Base-by-base conservation (phyloP, 1,140 invertebrate species). In the Drosophila aff. region DNA sequence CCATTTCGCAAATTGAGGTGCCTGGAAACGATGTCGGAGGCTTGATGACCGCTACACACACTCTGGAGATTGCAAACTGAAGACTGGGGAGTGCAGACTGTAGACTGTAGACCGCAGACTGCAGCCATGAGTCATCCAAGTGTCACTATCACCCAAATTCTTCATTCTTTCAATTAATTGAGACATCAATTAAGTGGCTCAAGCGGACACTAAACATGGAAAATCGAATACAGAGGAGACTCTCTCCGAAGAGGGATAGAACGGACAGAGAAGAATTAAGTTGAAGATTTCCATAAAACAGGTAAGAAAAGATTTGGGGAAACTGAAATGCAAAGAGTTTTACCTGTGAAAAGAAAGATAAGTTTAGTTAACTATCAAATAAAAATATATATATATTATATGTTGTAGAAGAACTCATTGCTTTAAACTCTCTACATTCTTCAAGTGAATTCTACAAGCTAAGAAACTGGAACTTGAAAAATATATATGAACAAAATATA, bases 1-100 rank as follows among this genome's bases (percentile, higher is more conserved):
- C 44, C 69, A 60, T 60, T 60, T 61, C 53, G 53, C 69, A 59
- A 73, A 73, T 73, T 73, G 36, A 60, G 69, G 68, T 60, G 68
- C 36, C 53, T 57, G 67, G n/a, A 21, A 67, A 67, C 61, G 66
- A 62, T 58, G 66, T 72, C 50, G 67, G 53, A 15, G 53, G 36
- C 53, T 40, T 38, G 52, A 38, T 38, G 52, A 55, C 18, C 18
- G 52, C 33, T 10, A n/a, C 33, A 55, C 33, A 55, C 53, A 57
- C 33, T 11, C 33, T 7, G 31, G 4, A 21, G 50, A 53, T 3
- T 53, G 50, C 11, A 33, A 21, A 15, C 33, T 26, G 58, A 3
- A 33, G 28, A 49, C 16, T 33, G 43, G 18, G 16, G 44, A 13
- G 8, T 52, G 44, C 13, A 26, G 21, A 26, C n/a, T 47, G 26